Percentiles rank a stretch among this genome's conserved stretches.
Evolutionary conservation across 2,113 vertebrate species (phyloP).

Genomic region (Anguilla japonica): DNA sequence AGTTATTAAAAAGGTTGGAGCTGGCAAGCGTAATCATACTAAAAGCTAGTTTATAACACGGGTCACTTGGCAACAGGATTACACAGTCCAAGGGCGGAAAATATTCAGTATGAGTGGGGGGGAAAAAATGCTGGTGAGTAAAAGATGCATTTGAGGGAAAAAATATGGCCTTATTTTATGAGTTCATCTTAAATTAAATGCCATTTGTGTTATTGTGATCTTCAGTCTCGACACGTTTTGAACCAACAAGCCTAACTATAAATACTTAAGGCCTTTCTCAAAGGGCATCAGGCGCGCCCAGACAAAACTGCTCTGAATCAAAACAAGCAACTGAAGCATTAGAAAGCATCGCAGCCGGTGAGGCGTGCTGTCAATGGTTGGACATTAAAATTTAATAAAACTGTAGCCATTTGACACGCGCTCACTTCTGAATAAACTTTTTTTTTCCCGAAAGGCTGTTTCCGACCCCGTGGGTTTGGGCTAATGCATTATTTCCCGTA

Average conservation of each 20-base stretch:
- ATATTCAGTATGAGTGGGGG: conserved; percentile 40
- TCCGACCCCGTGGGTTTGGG: background rate
- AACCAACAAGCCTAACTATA: conserved; percentile 10
- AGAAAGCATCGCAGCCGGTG: background rate
- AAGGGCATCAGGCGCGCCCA: background rate
- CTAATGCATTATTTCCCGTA: background rate
- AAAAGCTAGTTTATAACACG: conserved; percentile 68
- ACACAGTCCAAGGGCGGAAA: conserved; percentile 54
- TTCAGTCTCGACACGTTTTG: background rate
- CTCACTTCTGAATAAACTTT: background rate
- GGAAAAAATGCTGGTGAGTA: conserved; percentile 28
- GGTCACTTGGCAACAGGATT: conserved; percentile 50
- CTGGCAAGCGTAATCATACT: conserved; percentile 69
- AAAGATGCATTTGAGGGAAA: conserved; percentile 45
- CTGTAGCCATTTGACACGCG: background rate
- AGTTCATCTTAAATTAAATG: background rate
- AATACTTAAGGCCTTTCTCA: conserved; percentile 28
- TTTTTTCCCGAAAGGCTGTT: background rate
- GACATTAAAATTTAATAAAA: background rate
- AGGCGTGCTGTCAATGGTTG: background rate
- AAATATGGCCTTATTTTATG: conserved; percentile 42
- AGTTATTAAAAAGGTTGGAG: conserved; percentile 44
- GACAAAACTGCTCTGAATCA: conserved; percentile 5
- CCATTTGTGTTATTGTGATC: background rate
- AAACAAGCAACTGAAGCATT: background rate